These are phyloP conservation scores for Gastrophryne carolinensis DNA, from an alignment of 2,797 vertebrate genomes.

Conservation along the genomic window DNA sequence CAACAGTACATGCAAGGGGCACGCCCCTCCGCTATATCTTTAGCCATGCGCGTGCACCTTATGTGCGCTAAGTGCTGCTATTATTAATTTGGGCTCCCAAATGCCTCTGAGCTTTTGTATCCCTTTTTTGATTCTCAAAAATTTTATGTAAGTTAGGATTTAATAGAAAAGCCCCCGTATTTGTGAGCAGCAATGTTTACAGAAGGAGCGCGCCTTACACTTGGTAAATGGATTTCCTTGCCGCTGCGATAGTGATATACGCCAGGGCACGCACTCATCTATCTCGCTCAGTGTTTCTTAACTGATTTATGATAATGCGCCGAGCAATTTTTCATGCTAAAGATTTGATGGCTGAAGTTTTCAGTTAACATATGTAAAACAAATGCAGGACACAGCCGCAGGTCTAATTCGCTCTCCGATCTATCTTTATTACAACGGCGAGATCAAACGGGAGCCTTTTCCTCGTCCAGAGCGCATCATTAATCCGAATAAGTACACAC, in stretches of 20 bases:
- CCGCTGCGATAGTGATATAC: constrained; percentile 14
- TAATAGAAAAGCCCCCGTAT: not conserved
- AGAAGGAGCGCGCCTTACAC: not conserved
- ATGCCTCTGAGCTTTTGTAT: no score
- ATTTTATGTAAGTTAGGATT: not conserved
- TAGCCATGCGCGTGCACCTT: no score
- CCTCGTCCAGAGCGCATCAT: constrained; percentile 11
- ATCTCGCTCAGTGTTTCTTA: constrained; percentile 32
- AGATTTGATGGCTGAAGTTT: constrained; percentile 38
- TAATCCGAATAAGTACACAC: constrained; percentile 26
- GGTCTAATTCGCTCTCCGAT: constrained; percentile 29
- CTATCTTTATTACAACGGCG: constrained; percentile 32
- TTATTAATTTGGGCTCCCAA: no score
- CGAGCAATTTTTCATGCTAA: constrained; percentile 39
- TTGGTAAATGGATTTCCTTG: constrained; percentile 4
- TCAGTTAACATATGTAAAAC: constrained; percentile 43
- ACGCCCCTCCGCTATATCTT: no score
- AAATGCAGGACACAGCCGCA: constrained; percentile 39
- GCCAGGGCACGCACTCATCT: constrained; percentile 14
- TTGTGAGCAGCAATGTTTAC: not conserved
- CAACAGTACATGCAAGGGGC: no score
- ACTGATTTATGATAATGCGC: constrained; percentile 28
- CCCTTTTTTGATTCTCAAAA: no score
- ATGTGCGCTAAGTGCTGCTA: no score
- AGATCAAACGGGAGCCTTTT: constrained; percentile 4